Evolutionary conservation across 2,888 invertebrate species (phyloP), one percentile per base, ranked within the genome.

Genomic region (Caenorhabditis sp.): DNA sequence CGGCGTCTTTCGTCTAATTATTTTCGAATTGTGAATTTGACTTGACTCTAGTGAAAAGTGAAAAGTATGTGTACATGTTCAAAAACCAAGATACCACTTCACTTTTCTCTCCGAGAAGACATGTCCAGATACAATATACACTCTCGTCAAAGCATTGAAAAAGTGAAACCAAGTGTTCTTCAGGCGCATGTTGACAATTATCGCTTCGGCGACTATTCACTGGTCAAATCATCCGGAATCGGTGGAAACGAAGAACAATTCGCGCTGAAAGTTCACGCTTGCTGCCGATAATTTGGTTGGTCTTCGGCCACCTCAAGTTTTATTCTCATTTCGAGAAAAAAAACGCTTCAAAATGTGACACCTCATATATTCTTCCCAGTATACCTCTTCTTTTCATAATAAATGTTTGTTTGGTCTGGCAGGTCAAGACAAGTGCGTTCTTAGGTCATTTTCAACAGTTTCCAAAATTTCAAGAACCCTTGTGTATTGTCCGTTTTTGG

Each of bases 211-310:
- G 85, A 85, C 62, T 86, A 85, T 43, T 79, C 83, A 32, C 74
- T 85, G 43, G 81, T 82, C 30, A 85, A 84, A 65, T 76, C 81
- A 24, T 73, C 81, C 24, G 82, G 79, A 58, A 78, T 83, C 59
- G 83, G 83, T 24, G 82, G 83, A 53, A 83, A 79, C 45, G 83
- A 85, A 46, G 83, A 85, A 70, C 78, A 78, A 71, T 84, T 86
- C 55, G 83, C 85, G 2, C 66, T 86, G 75, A 84, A 84, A 79
- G 84, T 83, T 52, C 86, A 86, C 66, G 84, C 86, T 20, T 86
- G 86, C 62, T 86, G 86, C 59, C 84, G 84, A 74, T 86, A 73
- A 83, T 68, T 73, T 26, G n/a, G n/a, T n/a, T n/a, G 26, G n/a
- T 43, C 45, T 53, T 20, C 53, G 35, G 26, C 35, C 45, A n/a